Percentiles rank a stretch among this genome's conserved stretches.
Evolutionary conservation across 2,113 vertebrate species (phyloP).

Genomic region (Capreolus pygargus): DNA sequence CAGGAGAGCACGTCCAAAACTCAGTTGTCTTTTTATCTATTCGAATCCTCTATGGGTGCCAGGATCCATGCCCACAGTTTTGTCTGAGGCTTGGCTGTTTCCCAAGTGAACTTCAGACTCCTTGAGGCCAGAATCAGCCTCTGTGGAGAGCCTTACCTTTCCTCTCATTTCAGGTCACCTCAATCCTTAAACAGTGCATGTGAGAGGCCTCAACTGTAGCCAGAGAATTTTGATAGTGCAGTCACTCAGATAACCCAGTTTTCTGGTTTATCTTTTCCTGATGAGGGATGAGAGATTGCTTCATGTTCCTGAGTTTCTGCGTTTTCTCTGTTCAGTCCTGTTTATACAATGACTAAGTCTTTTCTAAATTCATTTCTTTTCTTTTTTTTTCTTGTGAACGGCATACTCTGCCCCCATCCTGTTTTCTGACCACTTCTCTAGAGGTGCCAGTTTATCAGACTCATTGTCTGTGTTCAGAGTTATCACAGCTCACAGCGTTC

Average conservation of each 20-base stretch:
- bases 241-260: background rate
- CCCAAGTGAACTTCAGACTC: background rate
- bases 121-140: background rate
- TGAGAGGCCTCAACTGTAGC: background rate
- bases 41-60: background rate
- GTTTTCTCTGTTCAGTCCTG: background rate
- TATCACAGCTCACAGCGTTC: background rate
- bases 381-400: background rate
- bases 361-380: background rate
- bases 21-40: background rate
- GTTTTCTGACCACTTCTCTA: background rate
- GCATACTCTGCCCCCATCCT: background rate
- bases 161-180: background rate
- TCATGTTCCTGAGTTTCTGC: background rate
- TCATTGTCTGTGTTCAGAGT: background rate
- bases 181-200: background rate
- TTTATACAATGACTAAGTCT: background rate
- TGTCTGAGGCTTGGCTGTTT: background rate
- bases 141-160: background rate
- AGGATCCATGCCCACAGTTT: background rate
- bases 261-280: background rate
- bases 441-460: background rate
- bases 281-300: background rate
- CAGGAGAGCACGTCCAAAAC: background rate
- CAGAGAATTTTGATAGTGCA: background rate